Base-by-base conservation (phyloP, 2,797 vertebrate species). In the Acomys russatus region DNA sequence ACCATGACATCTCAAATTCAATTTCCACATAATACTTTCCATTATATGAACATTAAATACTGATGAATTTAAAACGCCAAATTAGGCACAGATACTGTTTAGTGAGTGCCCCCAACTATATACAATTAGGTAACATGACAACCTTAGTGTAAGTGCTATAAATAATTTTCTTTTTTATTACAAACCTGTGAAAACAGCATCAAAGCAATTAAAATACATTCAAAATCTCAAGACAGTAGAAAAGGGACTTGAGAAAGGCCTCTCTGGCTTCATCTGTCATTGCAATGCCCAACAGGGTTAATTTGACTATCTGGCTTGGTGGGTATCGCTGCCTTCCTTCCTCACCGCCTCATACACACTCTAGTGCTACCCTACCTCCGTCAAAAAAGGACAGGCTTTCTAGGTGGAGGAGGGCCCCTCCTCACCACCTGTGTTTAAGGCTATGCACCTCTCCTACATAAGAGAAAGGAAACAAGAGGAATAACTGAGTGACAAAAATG, bases 21-120 rank as follows among this genome's bases (percentile, higher is more conserved):
- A 66, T 61, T 95, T 95, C 59, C 92, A 94, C 92, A 74, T n/a
- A 96, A 54, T 88, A 74, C 38, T 82, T 94, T 90, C 61, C 44
- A 82, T 54, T 80, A 64, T 28, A 84, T 63, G 35, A 91, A 92
- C 22, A 92, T 14, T 85, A 85, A 51, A 71, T 49, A 94, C 54
- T 88, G 59, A 10, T 92, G 61, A 92, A 25, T 94, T 92, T 89
- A 93, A 95, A 30, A 68, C 77, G 73, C 23, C 91, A 25, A 87
- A 28, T 70, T 44, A 95, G 78, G 30, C 49, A 88, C 4, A 88
- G 49, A 63, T 74, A 91, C 66, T 78, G 23, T 85, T 90, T 56
- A 94, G 17, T 51, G 35, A 94, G 17, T 51, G 35, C 18, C 49
- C 25, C 74, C 78, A 92, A 90, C 38, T 78, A 18, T 78, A 18